These are phyloP conservation scores for Mesocricetus auratus DNA, from an alignment of 2,113 vertebrate genomes.

Conservation along the genomic window DNA sequence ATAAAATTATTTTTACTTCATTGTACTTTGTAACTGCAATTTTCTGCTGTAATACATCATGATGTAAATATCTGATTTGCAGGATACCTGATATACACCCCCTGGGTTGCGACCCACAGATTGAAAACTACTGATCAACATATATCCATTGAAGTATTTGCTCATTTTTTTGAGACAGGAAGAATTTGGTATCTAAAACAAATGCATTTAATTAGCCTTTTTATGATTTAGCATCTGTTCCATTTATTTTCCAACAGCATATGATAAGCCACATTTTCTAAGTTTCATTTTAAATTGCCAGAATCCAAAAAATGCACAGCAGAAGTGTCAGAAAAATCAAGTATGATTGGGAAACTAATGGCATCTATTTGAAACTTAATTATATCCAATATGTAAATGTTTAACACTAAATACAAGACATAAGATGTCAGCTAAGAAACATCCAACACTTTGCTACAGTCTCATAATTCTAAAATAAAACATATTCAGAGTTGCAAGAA, in stretches of 20 bases:
- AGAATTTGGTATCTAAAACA: background rate
- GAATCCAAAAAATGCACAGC: background rate
- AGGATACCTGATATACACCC: background rate
- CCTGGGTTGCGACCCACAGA: background rate
- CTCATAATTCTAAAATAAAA: background rate
- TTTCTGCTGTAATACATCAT: background rate
- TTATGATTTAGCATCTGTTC: background rate
- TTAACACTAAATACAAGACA: background rate
- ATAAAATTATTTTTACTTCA: background rate
- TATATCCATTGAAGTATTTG: background rate
- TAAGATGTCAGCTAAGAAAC: background rate
- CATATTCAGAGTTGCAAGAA: background rate
- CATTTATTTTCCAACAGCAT: background rate
- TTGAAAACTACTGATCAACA: background rate
- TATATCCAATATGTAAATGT: background rate
- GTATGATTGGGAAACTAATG: background rate
- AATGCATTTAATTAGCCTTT: background rate
- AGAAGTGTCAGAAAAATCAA: background rate
- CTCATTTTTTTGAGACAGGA: background rate
- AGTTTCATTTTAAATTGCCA: background rate
- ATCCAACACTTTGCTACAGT: background rate
- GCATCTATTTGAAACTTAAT: background rate
- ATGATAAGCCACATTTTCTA: background rate
- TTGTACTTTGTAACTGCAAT: background rate
- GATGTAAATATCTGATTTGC: background rate